Conservation (phyloP, 2,888 invertebrate species). For the Drosophila cognata region DNA sequence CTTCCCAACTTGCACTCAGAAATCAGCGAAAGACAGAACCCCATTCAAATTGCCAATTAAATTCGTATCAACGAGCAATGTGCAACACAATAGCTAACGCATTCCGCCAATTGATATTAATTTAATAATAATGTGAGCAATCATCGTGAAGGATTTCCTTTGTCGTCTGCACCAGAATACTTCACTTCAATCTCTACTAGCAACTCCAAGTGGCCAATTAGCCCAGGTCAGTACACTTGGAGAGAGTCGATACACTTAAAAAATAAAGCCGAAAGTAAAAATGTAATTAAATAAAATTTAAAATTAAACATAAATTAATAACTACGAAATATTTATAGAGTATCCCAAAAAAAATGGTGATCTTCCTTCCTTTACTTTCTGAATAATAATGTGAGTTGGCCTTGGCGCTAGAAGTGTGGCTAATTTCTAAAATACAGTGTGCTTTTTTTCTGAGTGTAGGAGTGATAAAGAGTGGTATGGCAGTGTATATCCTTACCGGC, state of each 20-base stretch:
- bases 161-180: neutral
- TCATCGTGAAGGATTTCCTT: neutral
- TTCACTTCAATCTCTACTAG: neutral
- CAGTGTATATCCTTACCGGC: conserved; percentile 85
- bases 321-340: too few relatives aligned
- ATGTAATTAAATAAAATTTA: too few relatives aligned
- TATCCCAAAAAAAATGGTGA: neutral
- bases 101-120: neutral
- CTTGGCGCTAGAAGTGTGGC: too few relatives aligned
- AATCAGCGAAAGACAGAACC: neutral
- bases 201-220: neutral
- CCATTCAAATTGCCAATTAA: neutral
- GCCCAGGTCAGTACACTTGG: neutral
- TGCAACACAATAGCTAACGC: too few relatives aligned
- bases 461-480: neutral
- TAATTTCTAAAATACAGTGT: neutral
- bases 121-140: neutral
- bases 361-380: neutral
- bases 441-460: neutral
- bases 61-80: neutral
- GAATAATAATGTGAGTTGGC: neutral
- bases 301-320: too few relatives aligned
- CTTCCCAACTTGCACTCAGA: neutral
- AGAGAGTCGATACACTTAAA: too few relatives aligned
- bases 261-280: too few relatives aligned